Evolutionary conservation across 2,888 invertebrate genomes (phyloP).

Genomic region (Luperina testacea): DNA sequence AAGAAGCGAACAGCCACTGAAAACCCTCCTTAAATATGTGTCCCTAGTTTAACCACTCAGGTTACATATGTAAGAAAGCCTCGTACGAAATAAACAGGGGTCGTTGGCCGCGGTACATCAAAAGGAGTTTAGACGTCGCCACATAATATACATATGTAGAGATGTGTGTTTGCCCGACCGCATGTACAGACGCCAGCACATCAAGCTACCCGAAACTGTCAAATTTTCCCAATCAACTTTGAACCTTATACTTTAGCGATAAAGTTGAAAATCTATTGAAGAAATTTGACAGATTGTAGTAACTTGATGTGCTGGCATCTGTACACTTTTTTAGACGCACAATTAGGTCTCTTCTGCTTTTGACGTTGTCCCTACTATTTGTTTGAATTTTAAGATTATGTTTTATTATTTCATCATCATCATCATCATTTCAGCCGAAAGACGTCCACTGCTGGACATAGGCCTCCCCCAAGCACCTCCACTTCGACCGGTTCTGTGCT

Average conservation of each 20-base stretch:
- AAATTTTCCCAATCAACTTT: no score
- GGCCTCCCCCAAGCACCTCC: no score
- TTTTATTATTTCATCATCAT: background rate
- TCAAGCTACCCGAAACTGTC: no score
- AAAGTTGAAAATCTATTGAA: no score
- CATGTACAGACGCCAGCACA: no score
- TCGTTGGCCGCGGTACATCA: conserved; percentile 74
- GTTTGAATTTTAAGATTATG: conserved; percentile 7
- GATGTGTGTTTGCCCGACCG: conserved; percentile 69
- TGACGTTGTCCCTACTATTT: conserved; percentile 78
- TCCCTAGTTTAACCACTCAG: conserved; percentile 10
- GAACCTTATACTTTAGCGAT: no score
- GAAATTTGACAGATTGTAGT: no score
- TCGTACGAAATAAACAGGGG: conserved; percentile 60
- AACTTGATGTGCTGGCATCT: no score
- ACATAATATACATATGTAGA: conserved; percentile 57
- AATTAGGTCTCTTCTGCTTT: conserved; percentile 83
- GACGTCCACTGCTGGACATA: no score
- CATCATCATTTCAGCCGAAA: no score
- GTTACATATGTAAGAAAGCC: conserved; percentile 14
- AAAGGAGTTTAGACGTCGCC: conserved; percentile 70
- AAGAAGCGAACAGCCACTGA: background rate
- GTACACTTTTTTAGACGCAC: conserved; percentile 82
- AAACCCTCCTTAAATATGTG: background rate
- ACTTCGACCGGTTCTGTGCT: no score